These are phyloP conservation scores for Lerema accius DNA, from an alignment of 1,140 invertebrate genomes.

Conservation along the genomic window DNA sequence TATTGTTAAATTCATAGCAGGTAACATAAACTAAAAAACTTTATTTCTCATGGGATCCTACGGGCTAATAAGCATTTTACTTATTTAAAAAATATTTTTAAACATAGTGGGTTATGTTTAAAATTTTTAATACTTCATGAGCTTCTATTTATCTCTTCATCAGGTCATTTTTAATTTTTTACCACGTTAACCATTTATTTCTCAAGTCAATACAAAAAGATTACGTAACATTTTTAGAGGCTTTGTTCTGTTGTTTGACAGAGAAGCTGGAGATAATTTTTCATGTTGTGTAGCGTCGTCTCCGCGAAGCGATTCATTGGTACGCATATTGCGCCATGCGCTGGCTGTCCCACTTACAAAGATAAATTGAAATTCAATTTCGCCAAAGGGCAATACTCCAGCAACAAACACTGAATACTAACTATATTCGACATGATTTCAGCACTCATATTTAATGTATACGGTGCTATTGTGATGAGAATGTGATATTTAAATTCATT, in stretches of 20 bases:
- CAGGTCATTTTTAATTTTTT: no score
- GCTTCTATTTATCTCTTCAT: no score
- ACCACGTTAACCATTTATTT: no score
- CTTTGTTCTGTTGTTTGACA: slow-evolving; percentile 26
- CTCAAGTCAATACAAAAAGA: slow-evolving; percentile 9
- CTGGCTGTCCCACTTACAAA: slow-evolving; percentile 71
- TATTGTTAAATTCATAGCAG: no score
- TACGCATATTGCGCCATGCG: slow-evolving; percentile 63
- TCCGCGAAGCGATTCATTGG: slow-evolving; percentile 60
- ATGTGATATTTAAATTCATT: neutral
- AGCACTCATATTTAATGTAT: slow-evolving; percentile 9
- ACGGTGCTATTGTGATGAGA: neutral
- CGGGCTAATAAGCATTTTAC: no score
- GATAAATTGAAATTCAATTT: slow-evolving; percentile 78
- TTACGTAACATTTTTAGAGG: slow-evolving; percentile 28
- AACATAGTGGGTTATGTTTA: no score
- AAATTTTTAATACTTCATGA: no score
- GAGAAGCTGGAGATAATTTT: slow-evolving; percentile 35
- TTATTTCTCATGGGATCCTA: no score
- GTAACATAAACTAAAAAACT: no score
- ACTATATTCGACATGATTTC: slow-evolving; percentile 24
- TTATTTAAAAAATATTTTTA: no score
- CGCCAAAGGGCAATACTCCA: slow-evolving; percentile 67
- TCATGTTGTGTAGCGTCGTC: slow-evolving; percentile 41
- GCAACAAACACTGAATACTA: slow-evolving; percentile 53